These are phyloP conservation scores for Polypedilum vanderplanki DNA, from an alignment of 1,140 invertebrate species.

Conservation along the genomic window DNA sequence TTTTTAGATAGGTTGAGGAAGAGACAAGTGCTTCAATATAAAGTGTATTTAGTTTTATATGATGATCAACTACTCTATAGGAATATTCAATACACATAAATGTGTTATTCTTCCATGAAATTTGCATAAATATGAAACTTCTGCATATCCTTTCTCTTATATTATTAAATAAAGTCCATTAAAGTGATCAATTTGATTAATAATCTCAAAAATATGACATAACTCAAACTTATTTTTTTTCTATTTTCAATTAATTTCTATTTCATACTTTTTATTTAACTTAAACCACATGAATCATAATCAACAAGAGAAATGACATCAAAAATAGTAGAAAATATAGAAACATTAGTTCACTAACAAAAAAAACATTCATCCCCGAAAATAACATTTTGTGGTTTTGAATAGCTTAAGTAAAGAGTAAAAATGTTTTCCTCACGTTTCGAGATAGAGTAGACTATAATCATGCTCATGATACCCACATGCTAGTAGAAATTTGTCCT, in stretches of 20 bases:
- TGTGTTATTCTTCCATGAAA: no score
- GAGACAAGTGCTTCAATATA: background rate
- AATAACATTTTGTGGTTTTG: background rate
- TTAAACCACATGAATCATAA: background rate
- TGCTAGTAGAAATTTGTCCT: background rate
- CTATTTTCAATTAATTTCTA: background rate
- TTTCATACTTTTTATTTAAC: background rate
- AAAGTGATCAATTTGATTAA: background rate
- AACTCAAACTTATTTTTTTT: no score
- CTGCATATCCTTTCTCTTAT: background rate
- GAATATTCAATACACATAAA: background rate
- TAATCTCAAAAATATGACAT: no score
- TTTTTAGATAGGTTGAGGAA: background rate
- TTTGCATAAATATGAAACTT: no score
- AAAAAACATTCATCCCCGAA: background rate
- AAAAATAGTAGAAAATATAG: background rate
- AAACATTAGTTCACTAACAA: background rate
- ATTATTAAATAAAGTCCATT: background rate
- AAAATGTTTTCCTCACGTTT: background rate
- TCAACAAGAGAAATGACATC: background rate
- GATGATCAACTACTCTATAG: background rate
- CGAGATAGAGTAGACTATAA: background rate
- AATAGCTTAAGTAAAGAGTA: background rate
- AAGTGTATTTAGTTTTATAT: slow-evolving; percentile 11
- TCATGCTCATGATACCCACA: background rate